A percentile compares a stretch with the other conserved stretches of the same genome.
phyloP scores from a whole-genome alignment of 2,113 vertebrate species.

The human (Homo sapiens) region GRCh38 chr3:194821501-194822000 shows the following conservation, averaged over 20 bases:
- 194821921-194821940: neutral
- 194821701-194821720: neutral
- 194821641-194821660: neutral
- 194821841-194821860: neutral
- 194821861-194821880: neutral
- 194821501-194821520: no score
- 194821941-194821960: neutral
- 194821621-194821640: neutral
- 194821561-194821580: neutral
- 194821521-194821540: no score
- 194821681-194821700: neutral
- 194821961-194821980: neutral
- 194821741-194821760: neutral
- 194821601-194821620: neutral
- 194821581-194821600: neutral
- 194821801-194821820: neutral
- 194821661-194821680: constrained; percentile 12
- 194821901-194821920: neutral
- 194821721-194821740: neutral
- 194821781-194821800: neutral
- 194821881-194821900: neutral
- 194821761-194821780: constrained; percentile 3
- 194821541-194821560: neutral
- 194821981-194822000: accelerated
- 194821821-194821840: neutral